These are phyloP conservation scores for Pseudomugil tenellus DNA, from an alignment of 2,797 vertebrate genomes.

Conservation along the genomic window DNA sequence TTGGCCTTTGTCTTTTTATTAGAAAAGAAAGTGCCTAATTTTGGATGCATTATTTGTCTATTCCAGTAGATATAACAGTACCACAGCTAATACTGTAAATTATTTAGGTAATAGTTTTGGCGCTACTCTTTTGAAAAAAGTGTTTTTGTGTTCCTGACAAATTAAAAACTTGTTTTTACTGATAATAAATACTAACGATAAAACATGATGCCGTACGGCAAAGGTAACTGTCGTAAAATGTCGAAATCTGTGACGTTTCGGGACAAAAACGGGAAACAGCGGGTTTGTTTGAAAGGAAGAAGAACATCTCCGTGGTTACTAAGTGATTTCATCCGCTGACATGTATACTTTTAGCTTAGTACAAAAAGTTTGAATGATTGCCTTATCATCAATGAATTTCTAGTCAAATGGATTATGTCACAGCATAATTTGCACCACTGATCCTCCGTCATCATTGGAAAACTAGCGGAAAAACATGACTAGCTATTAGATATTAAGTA, in stretches of 20 bases:
- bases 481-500: conserved; percentile 18
- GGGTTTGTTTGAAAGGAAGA: conserved; percentile 81
- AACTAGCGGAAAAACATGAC: not conserved
- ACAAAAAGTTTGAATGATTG: fast-evolving
- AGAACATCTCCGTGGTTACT: conserved; percentile 52
- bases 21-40: not conserved
- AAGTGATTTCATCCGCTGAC: conserved; percentile 10
- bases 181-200: no score
- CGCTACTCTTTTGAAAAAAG: no score
- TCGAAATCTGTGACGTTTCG: not conserved
- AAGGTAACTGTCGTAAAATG: not conserved
- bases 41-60: not conserved
- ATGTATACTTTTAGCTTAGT: conserved; percentile 11
- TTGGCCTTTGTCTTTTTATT: no score
- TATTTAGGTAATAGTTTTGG: no score
- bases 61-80: not conserved
- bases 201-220: conserved; percentile 45
- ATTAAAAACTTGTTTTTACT: no score
- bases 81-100: not conserved
- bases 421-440: not conserved
- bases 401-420: not conserved
- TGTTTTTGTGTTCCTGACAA: no score
- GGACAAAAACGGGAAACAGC: conserved; percentile 72
- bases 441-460: conserved; percentile 12
- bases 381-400: not conserved